Percentiles rank a stretch among this genome's conserved stretches.
Evolutionary conservation across 2,888 invertebrate genomes (phyloP).

Genomic region (Pteria penguin): DNA sequence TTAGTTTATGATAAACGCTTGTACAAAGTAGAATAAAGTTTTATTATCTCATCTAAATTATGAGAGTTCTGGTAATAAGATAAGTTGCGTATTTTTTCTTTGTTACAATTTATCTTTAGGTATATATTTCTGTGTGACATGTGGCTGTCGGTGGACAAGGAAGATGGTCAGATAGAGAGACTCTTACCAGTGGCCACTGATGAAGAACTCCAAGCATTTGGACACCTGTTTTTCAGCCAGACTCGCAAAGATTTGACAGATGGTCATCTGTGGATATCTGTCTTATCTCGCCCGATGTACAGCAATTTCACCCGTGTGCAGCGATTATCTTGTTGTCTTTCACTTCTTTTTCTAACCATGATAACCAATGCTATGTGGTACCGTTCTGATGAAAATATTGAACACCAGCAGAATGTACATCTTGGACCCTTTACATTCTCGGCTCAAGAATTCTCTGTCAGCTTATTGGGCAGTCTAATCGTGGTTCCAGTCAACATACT

Average conservation of each 20-base stretch:
- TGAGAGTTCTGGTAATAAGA: no score
- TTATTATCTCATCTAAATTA: no score
- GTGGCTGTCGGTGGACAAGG: conserved; percentile 55
- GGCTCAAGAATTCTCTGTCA: conserved; percentile 50
- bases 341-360: conserved; percentile 79
- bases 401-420: conserved; percentile 28
- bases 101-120: conserved; percentile 32
- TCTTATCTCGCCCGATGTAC: conserved; percentile 78
- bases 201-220: conserved; percentile 22
- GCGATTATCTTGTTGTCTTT: conserved; percentile 77
- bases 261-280: conserved; percentile 81
- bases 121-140: conserved; percentile 52
- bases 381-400: conserved; percentile 42
- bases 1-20: no score
- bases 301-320: conserved; percentile 78
- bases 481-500: conserved; percentile 51
- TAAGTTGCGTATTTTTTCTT: not conserved
- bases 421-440: conserved; percentile 57
- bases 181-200: conserved; percentile 39
- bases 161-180: conserved; percentile 37
- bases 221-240: conserved; percentile 42
- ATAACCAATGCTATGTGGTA: conserved; percentile 81
- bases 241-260: conserved; percentile 68
- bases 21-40: no score
- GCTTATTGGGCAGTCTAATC: conserved; percentile 52